These are phyloP conservation scores for Archilochus colubris DNA, from an alignment of 2,113 vertebrate genomes.

Conservation along the genomic window DNA sequence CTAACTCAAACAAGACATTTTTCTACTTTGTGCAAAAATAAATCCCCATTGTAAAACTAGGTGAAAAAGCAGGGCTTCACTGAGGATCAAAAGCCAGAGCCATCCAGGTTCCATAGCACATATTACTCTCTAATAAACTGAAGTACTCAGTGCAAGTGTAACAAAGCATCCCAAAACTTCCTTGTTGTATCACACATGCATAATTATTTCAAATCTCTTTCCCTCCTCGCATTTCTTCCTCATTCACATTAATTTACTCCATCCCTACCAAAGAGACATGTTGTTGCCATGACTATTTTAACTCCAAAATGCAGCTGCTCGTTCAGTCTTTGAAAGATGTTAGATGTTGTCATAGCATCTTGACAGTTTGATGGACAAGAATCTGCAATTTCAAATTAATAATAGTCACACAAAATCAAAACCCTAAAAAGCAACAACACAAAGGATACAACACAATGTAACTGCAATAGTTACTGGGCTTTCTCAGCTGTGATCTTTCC, in stretches of 20 bases:
- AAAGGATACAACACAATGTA: neutral
- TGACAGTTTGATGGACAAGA: neutral
- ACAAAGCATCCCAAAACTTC: neutral
- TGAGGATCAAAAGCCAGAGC: neutral
- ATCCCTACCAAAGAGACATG: neutral
- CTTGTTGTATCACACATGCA: neutral
- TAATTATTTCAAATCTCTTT: neutral
- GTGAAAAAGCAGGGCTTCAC: neutral
- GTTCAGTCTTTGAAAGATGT: neutral
- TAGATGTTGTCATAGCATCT: neutral
- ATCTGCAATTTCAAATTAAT: neutral
- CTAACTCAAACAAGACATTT: conserved; percentile 17
- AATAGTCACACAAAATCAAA: neutral
- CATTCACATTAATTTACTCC: neutral
- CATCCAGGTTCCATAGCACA: neutral
- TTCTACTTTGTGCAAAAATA: neutral
- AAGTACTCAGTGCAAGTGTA: neutral
- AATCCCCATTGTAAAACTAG: neutral
- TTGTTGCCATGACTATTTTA: neutral
- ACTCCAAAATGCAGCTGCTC: neutral
- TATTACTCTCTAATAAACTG: neutral
- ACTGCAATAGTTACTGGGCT: neutral
- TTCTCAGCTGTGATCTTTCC: neutral
- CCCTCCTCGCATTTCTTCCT: neutral
- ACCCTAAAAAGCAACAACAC: neutral